Base-by-base conservation (phyloP, 35 echinoderm and acorn worm genomes). In the Heliocidaris erythrogramma region DNA sequence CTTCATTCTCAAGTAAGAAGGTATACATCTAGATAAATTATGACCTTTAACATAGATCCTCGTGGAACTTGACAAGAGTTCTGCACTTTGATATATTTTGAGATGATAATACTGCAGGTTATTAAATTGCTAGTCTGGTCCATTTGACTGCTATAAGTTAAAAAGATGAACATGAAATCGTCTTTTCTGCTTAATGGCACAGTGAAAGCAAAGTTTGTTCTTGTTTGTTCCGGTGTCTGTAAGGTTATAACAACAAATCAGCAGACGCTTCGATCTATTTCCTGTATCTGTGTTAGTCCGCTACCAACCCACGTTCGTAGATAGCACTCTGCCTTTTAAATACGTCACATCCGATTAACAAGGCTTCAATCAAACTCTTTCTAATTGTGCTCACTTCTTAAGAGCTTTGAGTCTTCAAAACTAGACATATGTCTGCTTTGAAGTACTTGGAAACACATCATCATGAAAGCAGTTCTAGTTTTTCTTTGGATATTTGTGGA, bases 201-300 rank as follows among this genome's bases (percentile, higher is more conserved):
- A 78, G 65, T 78, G 27, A 7, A n/a, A 78, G 4, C 65, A 78
- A 2, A n/a, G 18, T 78, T 78, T 27, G 18, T n/a, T 78, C 65
- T 78, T 78, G 65, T 78, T 78, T n/a, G 65, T 78, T 78, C 65
- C 65, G 14, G 65, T n/a, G 65, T 78, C 65, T 78, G 65, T 78
- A 1, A 78, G 65, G 65, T 78, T 78, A 78, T 78, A 78, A 78
- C 65, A 78, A 78, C 65, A 78, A 21, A 78, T 27, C 65, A n/a
- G 14, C 7, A 78, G 65, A 78, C 18, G 27, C 27, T 27, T 24
- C 65, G 27, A 78, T 78, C 4, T n/a, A n/a, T 78, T 78, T 78
- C 65, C 65, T 78, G 65, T 78, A 78, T 27, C 65, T 78, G n/a
- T 78, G 27, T 78, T 78, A 21, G 65, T 78, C 3, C 14, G 65